Evolutionary conservation across 2,113 vertebrate species (phyloP).

Genomic region (Jaculus jaculus): DNA sequence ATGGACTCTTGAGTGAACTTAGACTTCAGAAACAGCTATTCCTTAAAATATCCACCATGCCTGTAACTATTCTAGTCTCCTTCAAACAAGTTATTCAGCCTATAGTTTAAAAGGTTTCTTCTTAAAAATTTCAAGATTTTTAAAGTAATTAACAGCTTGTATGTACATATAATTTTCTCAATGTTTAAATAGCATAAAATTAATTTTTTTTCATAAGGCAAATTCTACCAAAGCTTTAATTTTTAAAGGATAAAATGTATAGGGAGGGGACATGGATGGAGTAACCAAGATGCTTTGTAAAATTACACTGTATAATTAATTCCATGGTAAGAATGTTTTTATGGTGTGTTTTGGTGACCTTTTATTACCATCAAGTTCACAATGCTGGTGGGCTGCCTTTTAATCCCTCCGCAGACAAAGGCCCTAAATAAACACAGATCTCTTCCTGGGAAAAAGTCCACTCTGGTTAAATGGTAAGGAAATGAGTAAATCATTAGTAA

Average conservation of each 20-base stretch:
- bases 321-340: conserved; percentile 91
- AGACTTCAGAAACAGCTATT: conserved; percentile 38
- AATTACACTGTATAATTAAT: conserved; percentile 92
- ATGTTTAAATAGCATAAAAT: conserved; percentile 46
- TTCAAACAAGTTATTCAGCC: conserved; percentile 39
- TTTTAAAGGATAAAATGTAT: conserved; percentile 79
- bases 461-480: conserved; percentile 92
- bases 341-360: conserved; percentile 90
- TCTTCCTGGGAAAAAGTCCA: conserved; percentile 91
- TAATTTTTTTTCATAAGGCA: conserved; percentile 35
- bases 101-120: conserved; percentile 41
- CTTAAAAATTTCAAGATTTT: conserved; percentile 18
- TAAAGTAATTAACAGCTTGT: background rate
- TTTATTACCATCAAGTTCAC: conserved; percentile 91
- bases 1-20: background rate
- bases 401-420: conserved; percentile 92
- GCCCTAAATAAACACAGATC: conserved; percentile 92
- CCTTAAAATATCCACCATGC: conserved; percentile 50
- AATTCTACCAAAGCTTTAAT: conserved; percentile 61
- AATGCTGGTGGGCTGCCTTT: conserved; percentile 91
- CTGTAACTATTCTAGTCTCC: background rate
- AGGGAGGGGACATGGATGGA: background rate
- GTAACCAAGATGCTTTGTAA: conserved; percentile 86
- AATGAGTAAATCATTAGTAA: conserved; percentile 96
- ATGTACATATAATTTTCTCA: background rate